phyloP scores from a whole-genome alignment of 2,888 invertebrate genomes.

The Brachyptera risi region DNA sequence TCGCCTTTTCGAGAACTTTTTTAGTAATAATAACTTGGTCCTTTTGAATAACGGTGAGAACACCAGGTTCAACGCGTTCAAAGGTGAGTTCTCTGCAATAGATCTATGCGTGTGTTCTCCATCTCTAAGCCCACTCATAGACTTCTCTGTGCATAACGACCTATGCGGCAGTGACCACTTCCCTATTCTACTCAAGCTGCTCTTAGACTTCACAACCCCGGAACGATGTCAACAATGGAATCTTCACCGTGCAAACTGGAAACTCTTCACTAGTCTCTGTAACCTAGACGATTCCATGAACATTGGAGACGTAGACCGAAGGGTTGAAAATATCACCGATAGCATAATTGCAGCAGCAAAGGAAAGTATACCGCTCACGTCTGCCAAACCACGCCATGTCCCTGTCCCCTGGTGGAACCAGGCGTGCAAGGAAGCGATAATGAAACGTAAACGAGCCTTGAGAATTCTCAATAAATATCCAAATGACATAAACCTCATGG shows the following conservation, averaged over 20 bases:
- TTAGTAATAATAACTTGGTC: too few species aligned
- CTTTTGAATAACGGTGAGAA: too few species aligned
- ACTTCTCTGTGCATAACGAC: not conserved
- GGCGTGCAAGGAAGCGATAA: constrained; percentile 19
- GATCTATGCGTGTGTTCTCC: too few species aligned
- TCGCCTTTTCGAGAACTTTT: too few species aligned
- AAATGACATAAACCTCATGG: not conserved
- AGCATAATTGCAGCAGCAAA: not conserved
- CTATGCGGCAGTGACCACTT: constrained; percentile 6
- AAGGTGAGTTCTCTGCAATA: not conserved
- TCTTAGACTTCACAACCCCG: not conserved
- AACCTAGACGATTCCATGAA: not conserved
- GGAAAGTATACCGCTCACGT: constrained; percentile 1
- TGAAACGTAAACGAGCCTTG: constrained; percentile 9
- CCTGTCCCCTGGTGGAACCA: constrained; percentile 22
- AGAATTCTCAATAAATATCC: constrained; percentile 16
- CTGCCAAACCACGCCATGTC: not conserved
- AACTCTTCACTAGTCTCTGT: not conserved
- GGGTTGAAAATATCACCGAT: not conserved
- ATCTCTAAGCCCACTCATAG: not conserved
- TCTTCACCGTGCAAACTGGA: not conserved
- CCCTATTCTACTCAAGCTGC: not conserved
- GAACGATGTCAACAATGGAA: not conserved
- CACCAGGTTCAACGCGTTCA: not conserved
- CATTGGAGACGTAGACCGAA: not conserved